Conservation (phyloP, 2,797 vertebrate genomes). For the Pipistrellus kuhlii region DNA sequence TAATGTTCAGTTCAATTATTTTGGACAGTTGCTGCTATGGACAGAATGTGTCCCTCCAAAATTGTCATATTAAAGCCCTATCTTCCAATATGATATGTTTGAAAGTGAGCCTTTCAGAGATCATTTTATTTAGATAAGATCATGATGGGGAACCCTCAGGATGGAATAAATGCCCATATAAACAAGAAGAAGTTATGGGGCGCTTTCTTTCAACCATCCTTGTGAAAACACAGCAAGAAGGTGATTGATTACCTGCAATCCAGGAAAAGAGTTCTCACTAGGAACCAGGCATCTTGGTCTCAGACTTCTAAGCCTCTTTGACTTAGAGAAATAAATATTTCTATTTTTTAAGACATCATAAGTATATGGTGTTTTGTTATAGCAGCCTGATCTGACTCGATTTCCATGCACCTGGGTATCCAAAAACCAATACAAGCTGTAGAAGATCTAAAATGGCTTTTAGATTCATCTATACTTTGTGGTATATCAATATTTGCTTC, state of each 20-base stretch:
- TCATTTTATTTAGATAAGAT: not conserved
- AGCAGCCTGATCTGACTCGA: not conserved
- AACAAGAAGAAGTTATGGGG: not conserved
- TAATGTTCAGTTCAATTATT: not conserved
- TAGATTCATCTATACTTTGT: not conserved
- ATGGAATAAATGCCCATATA: not conserved
- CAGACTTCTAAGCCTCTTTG: not conserved
- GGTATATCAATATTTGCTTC: not conserved
- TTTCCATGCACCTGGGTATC: not conserved
- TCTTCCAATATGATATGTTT: not conserved
- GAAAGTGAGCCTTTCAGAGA: not conserved
- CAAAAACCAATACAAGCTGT: not conserved
- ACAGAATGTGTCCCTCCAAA: not conserved
- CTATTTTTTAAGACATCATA: not conserved
- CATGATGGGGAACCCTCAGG: not conserved
- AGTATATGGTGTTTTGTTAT: not conserved
- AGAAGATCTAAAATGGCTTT: not conserved
- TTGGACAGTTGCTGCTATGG: not conserved
- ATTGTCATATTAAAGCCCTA: not conserved
- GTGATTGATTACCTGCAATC: not conserved
- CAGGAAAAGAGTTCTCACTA: not conserved
- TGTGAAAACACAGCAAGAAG: not conserved
- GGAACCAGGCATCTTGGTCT: not conserved
- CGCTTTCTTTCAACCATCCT: not conserved
- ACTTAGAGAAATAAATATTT: slow-evolving; percentile 26